These are phyloP conservation scores for Mellilla xanthometata DNA, from an alignment of 2,888 invertebrate genomes.

Conservation along the genomic window DNA sequence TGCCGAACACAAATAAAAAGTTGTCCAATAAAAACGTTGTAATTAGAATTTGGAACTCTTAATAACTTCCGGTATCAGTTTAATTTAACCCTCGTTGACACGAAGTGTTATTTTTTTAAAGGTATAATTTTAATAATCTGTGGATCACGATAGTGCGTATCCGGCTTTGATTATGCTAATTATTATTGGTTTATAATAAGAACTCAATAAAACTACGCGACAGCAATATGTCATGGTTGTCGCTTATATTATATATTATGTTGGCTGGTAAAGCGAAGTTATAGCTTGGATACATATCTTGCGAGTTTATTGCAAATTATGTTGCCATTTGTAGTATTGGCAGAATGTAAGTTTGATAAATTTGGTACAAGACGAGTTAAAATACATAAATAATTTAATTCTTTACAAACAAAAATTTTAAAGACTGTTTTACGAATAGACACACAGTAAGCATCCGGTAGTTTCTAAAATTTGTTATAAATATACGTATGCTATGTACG, in stretches of 20 bases:
- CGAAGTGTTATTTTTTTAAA: conserved; percentile 8
- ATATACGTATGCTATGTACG: no score
- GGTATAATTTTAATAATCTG: conserved; percentile 29
- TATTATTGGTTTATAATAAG: conserved; percentile 63
- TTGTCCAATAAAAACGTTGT: not conserved
- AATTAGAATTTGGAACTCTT: conserved; percentile 1
- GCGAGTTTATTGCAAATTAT: no score
- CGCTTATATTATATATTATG: conserved; percentile 38
- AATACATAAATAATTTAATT: no score
- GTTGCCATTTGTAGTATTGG: no score
- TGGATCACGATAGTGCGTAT: conserved; percentile 43
- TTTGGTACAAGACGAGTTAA: no score
- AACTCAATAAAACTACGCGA: conserved; percentile 60
- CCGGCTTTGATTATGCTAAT: conserved; percentile 60
- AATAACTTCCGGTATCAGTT: conserved; percentile 13
- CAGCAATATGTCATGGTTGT: conserved; percentile 65
- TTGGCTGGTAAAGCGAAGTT: conserved; percentile 43
- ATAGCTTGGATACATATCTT: not conserved
- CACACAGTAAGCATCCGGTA: no score
- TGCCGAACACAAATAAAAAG: conserved; percentile 1
- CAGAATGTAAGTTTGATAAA: no score
- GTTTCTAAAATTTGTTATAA: no score
- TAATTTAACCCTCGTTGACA: conserved; percentile 10
- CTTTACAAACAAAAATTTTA: no score
- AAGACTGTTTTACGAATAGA: no score